Base-by-base conservation (phyloP, 2,797 vertebrate genomes). In the Neosilurus mollespiculum region DNA sequence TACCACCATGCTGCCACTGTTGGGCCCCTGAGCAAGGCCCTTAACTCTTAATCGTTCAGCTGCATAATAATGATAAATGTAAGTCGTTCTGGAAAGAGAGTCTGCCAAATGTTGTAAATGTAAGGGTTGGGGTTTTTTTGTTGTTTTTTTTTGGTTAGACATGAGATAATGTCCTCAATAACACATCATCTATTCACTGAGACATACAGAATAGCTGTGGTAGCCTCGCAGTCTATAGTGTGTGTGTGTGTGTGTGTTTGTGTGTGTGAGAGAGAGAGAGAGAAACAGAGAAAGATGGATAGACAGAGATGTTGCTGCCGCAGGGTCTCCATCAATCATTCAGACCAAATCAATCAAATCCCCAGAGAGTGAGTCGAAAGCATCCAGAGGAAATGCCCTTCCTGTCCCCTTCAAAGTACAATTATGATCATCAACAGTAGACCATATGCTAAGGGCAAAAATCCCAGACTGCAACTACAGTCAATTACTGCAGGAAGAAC, bases 371-470 rank as follows among this genome's bases (percentile, higher is more conserved):
- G 72, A 81, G 56, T 87, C 84, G 69, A 87, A 85, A 78, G 83
- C 83, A 88, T 86, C 86, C 64, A 84, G 86, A 87, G 84, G 62
- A 90, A 83, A 90, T 82, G 85, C 71, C 81, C 78, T 89, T 83
- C 80, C 81, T 78, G 81, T 83, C 49, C 88, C 86, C 84, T 90
- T 81, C 75, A 84, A 76, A 80, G 66, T 66, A 80, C 51, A 58
- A 64, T 49, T 70, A 80, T 73, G 67, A 75, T 87, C 87, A 83
- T 75, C 24, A 83, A 85, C 83, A 90, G 89, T 73, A 72, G 80
- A 81, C 58, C 43, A 75, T 84, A 54, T 82, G 54, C 67, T 54
- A 56, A 58, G 77, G 80, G 79, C 51, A 64, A 78, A 81, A 81
- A 81, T 56, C 22, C 49, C 80, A 49, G 77, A 67, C 84, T 89